These are phyloP conservation scores for Hestina assimilis DNA, from an alignment of 1,140 invertebrate genomes.

Conservation along the genomic window DNA sequence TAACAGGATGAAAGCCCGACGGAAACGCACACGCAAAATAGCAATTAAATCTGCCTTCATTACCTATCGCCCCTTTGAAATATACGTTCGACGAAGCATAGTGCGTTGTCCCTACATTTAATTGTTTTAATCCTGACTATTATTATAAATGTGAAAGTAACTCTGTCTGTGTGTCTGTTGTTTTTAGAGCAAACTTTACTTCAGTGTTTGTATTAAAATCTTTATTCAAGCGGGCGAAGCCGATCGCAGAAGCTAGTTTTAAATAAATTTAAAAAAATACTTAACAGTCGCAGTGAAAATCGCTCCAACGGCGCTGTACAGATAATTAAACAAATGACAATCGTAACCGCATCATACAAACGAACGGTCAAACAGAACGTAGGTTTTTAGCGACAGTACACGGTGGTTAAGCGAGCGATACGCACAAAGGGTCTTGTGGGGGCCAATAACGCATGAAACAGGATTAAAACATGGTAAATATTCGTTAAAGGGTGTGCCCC, in stretches of 20 bases:
- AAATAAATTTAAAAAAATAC: not conserved
- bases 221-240: too few species aligned
- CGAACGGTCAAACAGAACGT: slow-evolving; percentile 11
- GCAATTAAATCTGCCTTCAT: slow-evolving; percentile 68
- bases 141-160: not conserved
- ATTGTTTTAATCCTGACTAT: not conserved
- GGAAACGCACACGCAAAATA: slow-evolving; percentile 53
- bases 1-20: slow-evolving; percentile 42
- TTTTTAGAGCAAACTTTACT: not conserved
- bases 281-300: not conserved
- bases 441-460: slow-evolving; percentile 76
- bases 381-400: too few species aligned
- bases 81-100: slow-evolving; percentile 32
- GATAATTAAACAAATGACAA: slow-evolving; percentile 6
- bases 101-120: slow-evolving; percentile 36
- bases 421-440: slow-evolving; percentile 56
- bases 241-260: not conserved
- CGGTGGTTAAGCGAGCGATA: slow-evolving; percentile 37
- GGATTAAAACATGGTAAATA: slow-evolving; percentile 77
- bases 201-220: too few species aligned
- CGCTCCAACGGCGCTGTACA: too few species aligned
- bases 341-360: slow-evolving; percentile 12
- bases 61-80: slow-evolving; percentile 50
- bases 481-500: slow-evolving; percentile 60
- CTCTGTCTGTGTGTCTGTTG: not conserved